Base-by-base conservation (phyloP, 2,888 invertebrate species). In the Drosophila differens region DNA sequence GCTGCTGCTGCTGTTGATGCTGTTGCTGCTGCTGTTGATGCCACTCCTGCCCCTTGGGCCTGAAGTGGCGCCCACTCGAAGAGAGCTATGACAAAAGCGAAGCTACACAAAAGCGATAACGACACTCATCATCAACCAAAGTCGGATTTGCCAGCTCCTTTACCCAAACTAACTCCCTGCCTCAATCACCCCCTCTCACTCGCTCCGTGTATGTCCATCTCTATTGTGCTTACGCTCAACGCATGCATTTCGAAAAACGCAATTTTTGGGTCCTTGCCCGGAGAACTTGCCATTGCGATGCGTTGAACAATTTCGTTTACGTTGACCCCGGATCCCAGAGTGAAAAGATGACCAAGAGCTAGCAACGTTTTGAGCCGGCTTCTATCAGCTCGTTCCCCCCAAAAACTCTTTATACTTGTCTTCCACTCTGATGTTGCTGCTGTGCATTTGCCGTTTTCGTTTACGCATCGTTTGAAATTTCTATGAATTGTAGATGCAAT, bases 401-500 rank as follows among this genome's bases (percentile, higher is more conserved):
- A 25, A 44, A 39, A 44, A 44, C 44, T 22, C 44, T 37, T 37
- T 3, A 37, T 12, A 44, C 57, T n/a, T n/a, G 28, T 37, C 28
- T 25, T 41, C 30, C 57, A 6, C 39, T 52, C 49, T 61, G 32
- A 55, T 37, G n/a, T 52, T 69, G 37, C 64, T 83, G 67, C 74
- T 84, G 65, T 81, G 84, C 81, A 83, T 85, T 87, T 90, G 91
- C 88, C 90, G 84, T 90, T 90, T 90, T 90, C 91, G 91, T 91
- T 90, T 90, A 90, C 85, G 89, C 89, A 90, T 89, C 90, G 91
- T 90, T 91, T 86, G 80, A 86, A 91, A 90, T 90, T 91, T 91
- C 89, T 90, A 92, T 92, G 92, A 92, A 92, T 92, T 91, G 92
- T 87, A 92, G 91, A 92, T 92, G 92, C 89, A 92, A 91, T 92